Evolutionary conservation across 2,888 invertebrate species (phyloP), one percentile per base, ranked within the genome.

Genomic region (Ditula angustiorana): DNA sequence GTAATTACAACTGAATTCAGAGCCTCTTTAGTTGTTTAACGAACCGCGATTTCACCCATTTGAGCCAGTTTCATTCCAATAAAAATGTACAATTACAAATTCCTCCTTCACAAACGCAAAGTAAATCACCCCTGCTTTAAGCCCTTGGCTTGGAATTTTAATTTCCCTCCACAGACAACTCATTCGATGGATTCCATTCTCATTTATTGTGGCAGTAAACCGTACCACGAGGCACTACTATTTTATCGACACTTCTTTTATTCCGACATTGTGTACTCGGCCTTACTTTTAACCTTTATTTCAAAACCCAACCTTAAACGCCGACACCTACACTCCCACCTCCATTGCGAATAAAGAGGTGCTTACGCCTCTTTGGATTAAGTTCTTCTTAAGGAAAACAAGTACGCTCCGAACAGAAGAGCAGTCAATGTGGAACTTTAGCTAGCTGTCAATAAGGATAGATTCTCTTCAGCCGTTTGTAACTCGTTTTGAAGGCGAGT

Each of bases 131-230:
- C 19, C 35, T 13, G 1, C 35, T 19, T n/a, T 41, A 41, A 19
- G 19, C 35, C 13, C 13, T 1, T 7, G 35, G 33, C 3, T 33
- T 33, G 41, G 19, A 10, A 41, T 41, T 41, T 41, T 41, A 41
- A 41, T 41, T 41, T 41, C 41, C 19, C 10, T 10, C n/a, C n/a
- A n/a, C 41, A 19, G 35, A 41, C 41, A 41, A 41, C 41, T 41
- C 41, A 41, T 41, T 41, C 41, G 16, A 41, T 19, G 41, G 41
- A 10, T 19, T 19, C 41, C 19, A 41, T 41, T 37, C 41, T 19
- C 41, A 41, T 41, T 41, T 41, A 41, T 19, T 41, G 41, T 19
- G 2, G 8, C 41, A 7, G 19, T 41, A 41, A 41, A 41, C 8
- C 10, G 41, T 41, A 41, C 41, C 41, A 19, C 41, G 19, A 2